Conservation (phyloP, 2,888 invertebrate genomes). For the Thelaira solivaga region DNA sequence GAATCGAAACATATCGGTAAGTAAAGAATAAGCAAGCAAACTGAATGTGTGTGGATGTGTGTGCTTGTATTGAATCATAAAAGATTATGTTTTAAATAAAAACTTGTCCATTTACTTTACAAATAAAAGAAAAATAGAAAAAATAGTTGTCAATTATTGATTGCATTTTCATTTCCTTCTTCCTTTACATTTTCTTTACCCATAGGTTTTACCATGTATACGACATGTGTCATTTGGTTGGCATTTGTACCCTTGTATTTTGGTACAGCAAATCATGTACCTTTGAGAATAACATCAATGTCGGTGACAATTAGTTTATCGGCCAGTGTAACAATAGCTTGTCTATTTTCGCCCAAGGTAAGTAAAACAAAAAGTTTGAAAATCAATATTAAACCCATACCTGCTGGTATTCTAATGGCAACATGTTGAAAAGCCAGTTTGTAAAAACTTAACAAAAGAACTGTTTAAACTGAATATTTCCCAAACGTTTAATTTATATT, state of each 20-base stretch:
- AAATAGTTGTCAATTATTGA: neutral
- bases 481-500: too few relatives aligned
- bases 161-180: neutral
- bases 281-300: conserved; percentile 95
- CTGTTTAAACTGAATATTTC: too few relatives aligned
- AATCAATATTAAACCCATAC: too few relatives aligned
- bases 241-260: conserved; percentile 98
- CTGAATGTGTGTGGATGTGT: too few relatives aligned
- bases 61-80: too few relatives aligned
- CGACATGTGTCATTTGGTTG: conserved; percentile 98
- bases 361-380: conserved; percentile 73
- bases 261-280: conserved; percentile 95
- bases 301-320: conserved; percentile 96
- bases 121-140: too few relatives aligned
- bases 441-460: too few relatives aligned
- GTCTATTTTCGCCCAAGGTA: conserved; percentile 96
- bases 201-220: conserved; percentile 98
- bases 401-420: too few relatives aligned
- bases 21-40: conserved; percentile 66
- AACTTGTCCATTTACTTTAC: neutral
- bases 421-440: too few relatives aligned
- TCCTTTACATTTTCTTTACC: conserved; percentile 6
- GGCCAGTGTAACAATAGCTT: conserved; percentile 94
- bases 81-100: too few relatives aligned
- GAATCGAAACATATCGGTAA: conserved; percentile 97